Evolutionary conservation across 2,113 vertebrate species (phyloP), one percentile per base, ranked within the genome.

Genomic region (Cygnus atratus): DNA sequence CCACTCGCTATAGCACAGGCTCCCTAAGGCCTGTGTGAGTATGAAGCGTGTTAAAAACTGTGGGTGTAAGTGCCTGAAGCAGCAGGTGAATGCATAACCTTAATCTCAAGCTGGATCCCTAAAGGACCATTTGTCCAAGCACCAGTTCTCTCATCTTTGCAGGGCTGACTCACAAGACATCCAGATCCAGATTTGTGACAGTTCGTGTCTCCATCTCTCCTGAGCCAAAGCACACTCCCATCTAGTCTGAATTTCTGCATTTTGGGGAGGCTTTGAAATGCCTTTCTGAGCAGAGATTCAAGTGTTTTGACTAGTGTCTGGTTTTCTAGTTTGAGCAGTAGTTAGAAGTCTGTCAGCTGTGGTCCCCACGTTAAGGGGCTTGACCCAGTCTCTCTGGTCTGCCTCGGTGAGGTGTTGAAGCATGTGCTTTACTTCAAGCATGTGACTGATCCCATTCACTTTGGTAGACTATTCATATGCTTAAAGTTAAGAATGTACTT

Each of bases 401-500:
- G 48, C 63, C 79, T 77, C 87, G 77, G 80, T 26, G 8, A 76
- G 82, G 44, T 17, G 15, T 55, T 75, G 76, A 66, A 93, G 62
- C 58, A 62, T 86, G 84, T 79, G 59, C 88, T 94, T 93, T 78
- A 61, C 73, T 91, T 76, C 62, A 21, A 82, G 54, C 90, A 84
- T 63, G 58, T 89, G 88, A 85, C 44, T 89, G 87, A 94, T 93
- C 31, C 70, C 70, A 55, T 75, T 86, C 74, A 72, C 29, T 84
- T 57, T 24, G 71, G 44, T 58, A 91, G 74, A 48, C 84, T 85
- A 76, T 74, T 93, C 84, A 73, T 52, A 66, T 16, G 52, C 80
- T 31, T 75, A 6, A 90, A 84, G 67, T 77, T 74, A 88, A 93
- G 79, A 46, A 71, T 68, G 61, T 88, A 73, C n/a, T 92, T 73